A percentile compares a stretch with the other conserved stretches of the same genome.
phyloP scores from a whole-genome alignment of 2,113 vertebrate genomes.

The Halichoerus grypus region DNA sequence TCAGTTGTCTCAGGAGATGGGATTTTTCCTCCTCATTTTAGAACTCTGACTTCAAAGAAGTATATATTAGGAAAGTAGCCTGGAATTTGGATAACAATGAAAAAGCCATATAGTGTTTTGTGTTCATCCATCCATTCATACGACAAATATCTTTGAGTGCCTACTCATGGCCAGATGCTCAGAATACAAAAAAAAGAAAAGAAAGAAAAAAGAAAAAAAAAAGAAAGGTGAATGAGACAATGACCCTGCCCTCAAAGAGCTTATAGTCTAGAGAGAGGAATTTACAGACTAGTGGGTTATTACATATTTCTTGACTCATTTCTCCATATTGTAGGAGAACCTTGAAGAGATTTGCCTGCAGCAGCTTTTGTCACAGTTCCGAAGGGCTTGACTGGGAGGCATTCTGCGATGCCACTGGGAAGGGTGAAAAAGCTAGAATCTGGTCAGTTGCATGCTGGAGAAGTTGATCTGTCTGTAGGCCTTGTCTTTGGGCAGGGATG shows the following conservation, averaged over 20 bases:
- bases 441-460: background rate
- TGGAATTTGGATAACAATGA: background rate
- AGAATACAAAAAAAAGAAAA: background rate
- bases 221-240: background rate
- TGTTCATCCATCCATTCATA: background rate
- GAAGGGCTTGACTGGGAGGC: background rate
- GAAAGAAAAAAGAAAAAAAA: background rate
- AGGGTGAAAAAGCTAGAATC: background rate
- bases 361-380: background rate
- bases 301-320: background rate
- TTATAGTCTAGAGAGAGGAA: background rate
- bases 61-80: background rate
- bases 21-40: slow-evolving; percentile 3
- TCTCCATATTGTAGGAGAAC: background rate
- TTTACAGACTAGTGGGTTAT: background rate
- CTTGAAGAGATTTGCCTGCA: background rate
- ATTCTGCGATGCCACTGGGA: background rate
- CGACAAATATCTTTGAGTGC: background rate
- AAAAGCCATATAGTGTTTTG: background rate
- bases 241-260: background rate
- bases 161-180: background rate
- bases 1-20: background rate
- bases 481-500: background rate
- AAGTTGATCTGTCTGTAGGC: background rate
- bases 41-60: background rate